These are phyloP conservation scores for Brachypteracias leptosomus DNA, from an alignment of 2,113 vertebrate genomes.

Conservation along the genomic window DNA sequence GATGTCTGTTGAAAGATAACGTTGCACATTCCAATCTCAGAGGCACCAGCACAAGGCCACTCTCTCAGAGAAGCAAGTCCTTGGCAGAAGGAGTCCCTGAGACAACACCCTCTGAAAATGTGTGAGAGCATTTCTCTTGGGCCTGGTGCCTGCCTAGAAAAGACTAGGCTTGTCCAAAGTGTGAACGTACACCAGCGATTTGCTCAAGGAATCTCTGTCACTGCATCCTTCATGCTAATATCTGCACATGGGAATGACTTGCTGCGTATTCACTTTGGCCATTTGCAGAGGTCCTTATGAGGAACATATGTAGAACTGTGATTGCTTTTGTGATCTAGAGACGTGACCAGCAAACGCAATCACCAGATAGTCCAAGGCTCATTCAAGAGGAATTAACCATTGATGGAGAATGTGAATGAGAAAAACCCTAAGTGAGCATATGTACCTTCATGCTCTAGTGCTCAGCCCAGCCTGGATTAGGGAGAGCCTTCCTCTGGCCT, in stretches of 20 bases:
- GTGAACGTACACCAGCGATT: neutral
- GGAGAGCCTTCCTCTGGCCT: neutral
- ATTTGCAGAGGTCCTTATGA: conserved; percentile 37
- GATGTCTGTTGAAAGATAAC: conserved; percentile 58
- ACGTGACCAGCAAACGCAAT: conserved; percentile 15
- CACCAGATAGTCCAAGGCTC: neutral
- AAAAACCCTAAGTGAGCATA: neutral
- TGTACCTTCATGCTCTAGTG: neutral
- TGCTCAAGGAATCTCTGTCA: neutral
- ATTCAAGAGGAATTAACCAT: conserved; percentile 43
- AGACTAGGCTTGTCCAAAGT: neutral
- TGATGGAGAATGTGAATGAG: conserved; percentile 24
- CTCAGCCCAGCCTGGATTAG: neutral
- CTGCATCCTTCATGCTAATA: neutral
- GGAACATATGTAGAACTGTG: conserved; percentile 28
- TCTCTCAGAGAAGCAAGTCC: neutral
- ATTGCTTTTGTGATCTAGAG: conserved; percentile 23
- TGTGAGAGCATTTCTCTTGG: neutral
- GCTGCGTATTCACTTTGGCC: neutral
- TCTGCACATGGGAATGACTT: neutral
- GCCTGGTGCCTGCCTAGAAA: neutral
- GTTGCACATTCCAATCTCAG: conserved; percentile 18
- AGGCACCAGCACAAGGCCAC: conserved; percentile 4
- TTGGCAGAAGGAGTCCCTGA: conserved; percentile 15
- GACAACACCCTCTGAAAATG: conserved; percentile 6